Base-by-base conservation (phyloP, 2,797 vertebrate genomes). In the Avahi laniger region DNA sequence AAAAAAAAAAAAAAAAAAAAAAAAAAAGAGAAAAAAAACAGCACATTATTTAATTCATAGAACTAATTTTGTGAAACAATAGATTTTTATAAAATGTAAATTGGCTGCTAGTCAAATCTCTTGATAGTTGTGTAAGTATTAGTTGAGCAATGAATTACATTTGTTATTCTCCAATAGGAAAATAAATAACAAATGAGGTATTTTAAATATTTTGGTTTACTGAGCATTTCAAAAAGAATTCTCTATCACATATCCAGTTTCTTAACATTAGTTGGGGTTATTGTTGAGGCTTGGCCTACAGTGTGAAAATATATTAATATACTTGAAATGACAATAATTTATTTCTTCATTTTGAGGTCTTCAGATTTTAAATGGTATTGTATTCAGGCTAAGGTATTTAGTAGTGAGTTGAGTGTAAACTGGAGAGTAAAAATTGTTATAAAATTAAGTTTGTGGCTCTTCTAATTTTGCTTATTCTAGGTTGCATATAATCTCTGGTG, bases 381-480 rank as follows among this genome's bases (percentile, higher is more conserved):
- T 70, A 75, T 70, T 90, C 84, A 65, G n/a, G 38, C 4, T 70
- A 79, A 79, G 70, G 7, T 48, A n/a, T 89, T 94, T 88, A 5
- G 26, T 59, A 59, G 6, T 30, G 76, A 82, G 35, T 52, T 30
- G 48, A 67, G 3, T 72, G 4, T 85, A 65, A 93, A 54, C 26
- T 33, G 82, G n/a, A 22, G 35, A 14, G 6, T 85, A 28, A 86
- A 24, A 89, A 95, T 78, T 50, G 1, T 57, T 75, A 43, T 67
- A 41, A 94, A 88, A 81, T 89, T 88, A 38, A 93, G 59, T 61
- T 30, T 38, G 14, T 93, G 35, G 18, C 7, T 63, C 61, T 95
- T 82, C n/a, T 72, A 95, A 93, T 85, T 91, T 30, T 92, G 35
- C 43, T 93, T 91, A 65, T 73, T 85, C 13, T 73, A 61, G 22